Evolutionary conservation across 1,140 invertebrate genomes (phyloP).

Genomic region (Planococcus citri): DNA sequence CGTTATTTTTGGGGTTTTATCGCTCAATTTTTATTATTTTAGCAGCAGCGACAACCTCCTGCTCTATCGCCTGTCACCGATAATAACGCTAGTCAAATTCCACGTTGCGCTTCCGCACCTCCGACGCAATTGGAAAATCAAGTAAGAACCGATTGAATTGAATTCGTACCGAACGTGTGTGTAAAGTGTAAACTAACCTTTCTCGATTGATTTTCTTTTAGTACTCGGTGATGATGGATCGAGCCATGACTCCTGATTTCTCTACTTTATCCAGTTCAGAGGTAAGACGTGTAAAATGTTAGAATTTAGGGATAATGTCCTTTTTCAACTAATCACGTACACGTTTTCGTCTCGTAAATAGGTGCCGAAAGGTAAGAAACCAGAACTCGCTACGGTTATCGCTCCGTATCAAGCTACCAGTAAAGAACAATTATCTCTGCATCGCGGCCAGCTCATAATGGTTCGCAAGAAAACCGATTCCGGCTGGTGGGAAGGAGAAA

Average conservation of each 20-base stretch:
- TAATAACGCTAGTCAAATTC: not conserved
- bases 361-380: conserved; percentile 50
- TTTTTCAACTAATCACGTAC: too few relatives aligned
- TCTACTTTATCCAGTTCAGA: conserved; percentile 1
- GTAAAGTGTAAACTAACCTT: too few relatives aligned
- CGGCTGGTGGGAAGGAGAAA: conserved; percentile 99
- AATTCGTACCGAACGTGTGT: too few relatives aligned
- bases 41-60: not conserved
- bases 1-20: too few relatives aligned
- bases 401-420: conserved; percentile 80
- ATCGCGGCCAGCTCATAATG: conserved; percentile 87
- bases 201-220: not conserved
- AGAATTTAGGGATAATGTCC: too few relatives aligned
- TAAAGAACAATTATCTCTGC: conserved; percentile 74
- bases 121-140: conserved; percentile 21
- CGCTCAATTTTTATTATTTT: not conserved
- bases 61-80: not conserved
- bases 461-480: conserved; percentile 90
- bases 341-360: not conserved
- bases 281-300: not conserved
- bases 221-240: not conserved
- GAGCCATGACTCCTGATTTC: conserved; percentile 3
- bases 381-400: conserved; percentile 79
- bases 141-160: too few relatives aligned
- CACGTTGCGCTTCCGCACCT: not conserved